These are phyloP conservation scores for Scomberomorus guttatus DNA, from an alignment of 2,797 vertebrate species.

Conservation along the genomic window DNA sequence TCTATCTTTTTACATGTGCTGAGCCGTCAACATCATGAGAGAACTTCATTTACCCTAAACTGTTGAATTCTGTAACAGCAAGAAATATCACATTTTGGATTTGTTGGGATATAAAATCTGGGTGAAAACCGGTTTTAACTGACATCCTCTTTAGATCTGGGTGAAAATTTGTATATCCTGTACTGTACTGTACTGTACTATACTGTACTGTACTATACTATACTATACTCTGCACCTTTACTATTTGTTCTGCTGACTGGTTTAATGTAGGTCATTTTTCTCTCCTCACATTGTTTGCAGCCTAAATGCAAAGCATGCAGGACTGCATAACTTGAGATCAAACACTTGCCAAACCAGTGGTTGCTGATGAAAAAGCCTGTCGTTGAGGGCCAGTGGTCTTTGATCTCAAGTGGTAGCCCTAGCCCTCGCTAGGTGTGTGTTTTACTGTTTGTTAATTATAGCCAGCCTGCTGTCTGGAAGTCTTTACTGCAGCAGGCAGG, in stretches of 20 bases:
- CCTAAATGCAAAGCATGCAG: slow-evolving; percentile 25
- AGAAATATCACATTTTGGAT: neutral
- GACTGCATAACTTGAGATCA: slow-evolving; percentile 50
- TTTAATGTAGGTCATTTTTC: neutral
- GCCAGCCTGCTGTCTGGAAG: slow-evolving; percentile 80
- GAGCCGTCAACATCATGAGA: neutral
- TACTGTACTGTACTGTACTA: no score
- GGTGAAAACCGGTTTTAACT: no score
- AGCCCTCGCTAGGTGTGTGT: slow-evolving; percentile 78
- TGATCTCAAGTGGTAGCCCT: slow-evolving; percentile 80
- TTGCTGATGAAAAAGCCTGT: slow-evolving; percentile 70
- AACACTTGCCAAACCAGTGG: slow-evolving; percentile 58
- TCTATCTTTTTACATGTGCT: neutral
- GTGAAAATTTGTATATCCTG: no score
- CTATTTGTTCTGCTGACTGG: no score
- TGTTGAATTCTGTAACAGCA: neutral
- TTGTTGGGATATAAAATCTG: neutral
- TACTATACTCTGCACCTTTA: neutral
- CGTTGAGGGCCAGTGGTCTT: slow-evolving; percentile 65
- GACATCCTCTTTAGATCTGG: no score
- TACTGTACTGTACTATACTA: no score
- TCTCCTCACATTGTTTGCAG: slow-evolving; percentile 22
- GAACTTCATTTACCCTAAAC: neutral
- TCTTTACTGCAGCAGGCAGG: slow-evolving; percentile 73
- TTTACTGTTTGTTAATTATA: slow-evolving; percentile 86